phyloP scores from a whole-genome alignment of 2,888 invertebrate genomes.

The Thecophora atra region DNA sequence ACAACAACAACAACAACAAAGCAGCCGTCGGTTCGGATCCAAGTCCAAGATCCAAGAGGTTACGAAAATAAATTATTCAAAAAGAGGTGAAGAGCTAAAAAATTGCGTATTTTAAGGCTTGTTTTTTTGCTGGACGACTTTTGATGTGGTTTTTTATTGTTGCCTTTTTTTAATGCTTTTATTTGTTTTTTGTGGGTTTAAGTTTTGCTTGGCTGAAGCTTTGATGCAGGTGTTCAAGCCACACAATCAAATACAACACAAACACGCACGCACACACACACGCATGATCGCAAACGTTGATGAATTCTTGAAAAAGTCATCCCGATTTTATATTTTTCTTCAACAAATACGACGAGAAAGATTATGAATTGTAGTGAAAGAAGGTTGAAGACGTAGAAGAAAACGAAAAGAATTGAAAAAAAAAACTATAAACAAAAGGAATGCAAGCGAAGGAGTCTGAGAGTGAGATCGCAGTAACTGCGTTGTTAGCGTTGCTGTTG shows the following conservation, averaged over 20 bases:
- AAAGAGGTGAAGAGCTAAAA: background rate
- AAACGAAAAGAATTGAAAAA: background rate
- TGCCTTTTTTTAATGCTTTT: background rate
- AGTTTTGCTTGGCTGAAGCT: background rate
- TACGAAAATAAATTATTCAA: background rate
- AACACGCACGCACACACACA: slow-evolving; percentile 4
- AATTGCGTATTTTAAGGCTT: background rate
- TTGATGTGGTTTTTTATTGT: slow-evolving; percentile 12
- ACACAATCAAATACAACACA: background rate
- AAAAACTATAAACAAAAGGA: background rate
- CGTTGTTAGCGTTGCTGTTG: too few relatives aligned
- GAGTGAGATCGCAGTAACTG: too few relatives aligned
- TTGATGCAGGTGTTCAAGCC: slow-evolving; percentile 16
- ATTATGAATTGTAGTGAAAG: background rate
- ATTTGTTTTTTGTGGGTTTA: background rate
- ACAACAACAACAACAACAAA: background rate
- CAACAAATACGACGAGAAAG: background rate
- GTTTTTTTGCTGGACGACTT: background rate
- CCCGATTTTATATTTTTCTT: too few relatives aligned
- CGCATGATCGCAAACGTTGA: background rate
- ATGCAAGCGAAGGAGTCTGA: too few relatives aligned
- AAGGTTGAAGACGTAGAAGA: background rate
- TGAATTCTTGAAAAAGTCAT: background rate
- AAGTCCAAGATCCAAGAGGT: too few relatives aligned
- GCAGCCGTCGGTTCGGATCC: background rate